A percentile compares a stretch with the other conserved stretches of the same genome.
phyloP scores from a whole-genome alignment of 1,140 invertebrate species.

The Drosophila kurseongensis region DNA sequence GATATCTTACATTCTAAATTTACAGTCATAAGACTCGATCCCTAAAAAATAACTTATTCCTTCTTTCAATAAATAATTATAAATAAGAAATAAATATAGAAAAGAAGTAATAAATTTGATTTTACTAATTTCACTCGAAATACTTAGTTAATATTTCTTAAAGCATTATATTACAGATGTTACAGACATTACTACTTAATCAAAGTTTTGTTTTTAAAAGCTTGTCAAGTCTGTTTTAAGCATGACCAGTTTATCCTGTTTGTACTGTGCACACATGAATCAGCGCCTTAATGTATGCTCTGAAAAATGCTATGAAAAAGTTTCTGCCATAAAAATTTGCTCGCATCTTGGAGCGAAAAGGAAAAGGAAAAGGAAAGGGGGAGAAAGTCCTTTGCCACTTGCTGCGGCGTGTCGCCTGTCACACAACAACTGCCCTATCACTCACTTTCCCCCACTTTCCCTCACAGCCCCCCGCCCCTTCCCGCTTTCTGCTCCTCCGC shows the following conservation, averaged over 20 bases:
- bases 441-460: conserved; percentile 27
- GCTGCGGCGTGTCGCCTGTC: conserved; percentile 62
- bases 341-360: conserved; percentile 12
- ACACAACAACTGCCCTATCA: conserved; percentile 70
- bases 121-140: too few species aligned
- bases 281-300: conserved; percentile 46
- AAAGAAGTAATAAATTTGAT: too few species aligned
- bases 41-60: too few species aligned
- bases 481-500: conserved; percentile 11
- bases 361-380: neutral
- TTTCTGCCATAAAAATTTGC: conserved; percentile 73
- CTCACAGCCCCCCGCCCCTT: conserved; percentile 9
- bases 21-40: too few species aligned
- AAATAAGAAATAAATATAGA: too few species aligned
- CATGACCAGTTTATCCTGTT: conserved; percentile 18
- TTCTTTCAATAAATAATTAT: too few species aligned
- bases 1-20: too few species aligned
- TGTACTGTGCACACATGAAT: conserved; percentile 37
- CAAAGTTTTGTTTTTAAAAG: conserved; percentile 5
- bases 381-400: conserved; percentile 48
- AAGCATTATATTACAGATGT: too few species aligned
- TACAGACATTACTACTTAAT: too few species aligned
- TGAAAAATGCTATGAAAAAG: conserved; percentile 67
- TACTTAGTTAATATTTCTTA: too few species aligned
- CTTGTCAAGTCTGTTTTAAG: neutral